Evolutionary conservation across 1,140 invertebrate species (phyloP), one percentile per base, ranked within the genome.

Genomic region (Thaumetopoea pityocampa): DNA sequence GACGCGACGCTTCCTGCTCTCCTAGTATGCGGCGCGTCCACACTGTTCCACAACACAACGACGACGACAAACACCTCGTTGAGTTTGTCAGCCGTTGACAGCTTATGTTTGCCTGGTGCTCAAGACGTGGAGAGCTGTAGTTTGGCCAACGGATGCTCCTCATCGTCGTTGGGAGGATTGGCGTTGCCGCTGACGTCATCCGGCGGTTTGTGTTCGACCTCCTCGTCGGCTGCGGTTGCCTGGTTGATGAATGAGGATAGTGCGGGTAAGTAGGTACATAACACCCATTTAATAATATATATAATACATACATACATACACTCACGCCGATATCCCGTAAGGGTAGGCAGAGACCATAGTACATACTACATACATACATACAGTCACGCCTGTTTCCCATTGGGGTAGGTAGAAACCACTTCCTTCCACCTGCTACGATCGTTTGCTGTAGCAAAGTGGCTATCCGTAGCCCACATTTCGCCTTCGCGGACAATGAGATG

Each of bases 221-320:
- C 76, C 48, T 74, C 79, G 15, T 67, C 76, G 29, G 73, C 78
- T 43, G 69, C 76, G 18, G 76, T 80, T 29, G 79, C 79, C 61
- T 83, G 79, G 79, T 81, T 83, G 65, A 83, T 83, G 79, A 83
- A 83, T 79, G 79, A 83, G 51, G 79, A 83, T 69, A 83, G 79
- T 42, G 68, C 72, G 51, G 76, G 79, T 80, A 40, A 65, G 59
- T 22, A 35, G n/a, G n/a, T n/a, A n/a, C n/a, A n/a, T n/a, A n/a
- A n/a, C n/a, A n/a, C n/a, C n/a, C n/a, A n/a, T n/a, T n/a, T n/a
- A n/a, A n/a, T n/a, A n/a, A n/a, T n/a, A n/a, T n/a, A n/a, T n/a
- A n/a, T n/a, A n/a, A n/a, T n/a, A n/a, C n/a, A n/a, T n/a, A n/a
- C n/a, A n/a, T n/a, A n/a, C n/a, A n/a, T n/a, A n/a, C n/a, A n/a